Percentiles rank a stretch among this genome's conserved stretches.
These are phyloP conservation scores for Sebastes variabilis DNA, from an alignment of 2,797 vertebrate genomes.

Conservation along the genomic window DNA sequence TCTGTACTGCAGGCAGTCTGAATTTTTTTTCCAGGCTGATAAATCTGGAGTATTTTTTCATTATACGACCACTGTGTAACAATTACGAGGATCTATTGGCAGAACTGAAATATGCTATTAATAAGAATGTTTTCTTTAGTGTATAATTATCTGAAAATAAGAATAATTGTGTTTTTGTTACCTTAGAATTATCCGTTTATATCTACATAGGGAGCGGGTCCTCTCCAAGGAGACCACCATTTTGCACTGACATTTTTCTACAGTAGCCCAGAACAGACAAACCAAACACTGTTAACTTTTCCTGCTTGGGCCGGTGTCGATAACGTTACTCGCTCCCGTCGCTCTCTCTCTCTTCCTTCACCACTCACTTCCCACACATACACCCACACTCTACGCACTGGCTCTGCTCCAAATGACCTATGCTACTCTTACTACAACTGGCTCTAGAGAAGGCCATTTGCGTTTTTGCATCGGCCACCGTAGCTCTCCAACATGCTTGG, in stretches of 20 bases:
- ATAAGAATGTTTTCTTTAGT: not conserved
- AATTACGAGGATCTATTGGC: not conserved
- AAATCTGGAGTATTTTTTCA: not conserved
- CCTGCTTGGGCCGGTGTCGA: not conserved
- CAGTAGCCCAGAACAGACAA: not conserved
- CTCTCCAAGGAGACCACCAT: not conserved
- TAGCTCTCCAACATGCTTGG: not conserved
- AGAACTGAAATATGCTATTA: not conserved
- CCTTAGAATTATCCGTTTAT: not conserved
- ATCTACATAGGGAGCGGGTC: not conserved
- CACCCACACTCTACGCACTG: not conserved
- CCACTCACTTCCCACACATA: not conserved
- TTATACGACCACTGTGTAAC: not conserved
- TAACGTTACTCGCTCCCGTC: not conserved
- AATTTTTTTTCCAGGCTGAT: slow-evolving; percentile 19
- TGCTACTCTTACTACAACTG: not conserved
- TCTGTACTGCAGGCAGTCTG: not conserved
- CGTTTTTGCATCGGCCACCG: not conserved
- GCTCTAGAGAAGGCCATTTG: not conserved
- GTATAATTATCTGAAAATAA: not conserved
- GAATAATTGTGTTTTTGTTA: not conserved
- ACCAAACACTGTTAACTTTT: no score
- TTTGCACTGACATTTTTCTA: not conserved
- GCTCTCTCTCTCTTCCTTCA: not conserved
- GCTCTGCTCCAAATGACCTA: not conserved